Conservation (phyloP, 2,888 invertebrate genomes). For the Plebejus argus region DNA sequence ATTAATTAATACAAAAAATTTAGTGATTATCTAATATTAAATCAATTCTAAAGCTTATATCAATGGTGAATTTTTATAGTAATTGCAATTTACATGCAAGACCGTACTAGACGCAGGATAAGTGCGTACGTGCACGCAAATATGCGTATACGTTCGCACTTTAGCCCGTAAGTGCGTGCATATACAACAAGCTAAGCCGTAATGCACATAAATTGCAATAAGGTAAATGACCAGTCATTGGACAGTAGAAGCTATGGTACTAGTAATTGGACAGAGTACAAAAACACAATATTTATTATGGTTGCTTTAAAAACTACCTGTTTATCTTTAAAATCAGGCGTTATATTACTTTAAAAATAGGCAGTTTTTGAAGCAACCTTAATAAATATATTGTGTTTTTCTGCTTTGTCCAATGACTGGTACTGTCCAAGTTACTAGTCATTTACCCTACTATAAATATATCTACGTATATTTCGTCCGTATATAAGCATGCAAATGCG, state of each 20-base stretch:
- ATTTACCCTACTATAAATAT: slow-evolving; percentile 8
- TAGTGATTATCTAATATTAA: neutral
- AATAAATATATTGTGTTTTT: too few species aligned
- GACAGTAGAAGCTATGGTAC: too few species aligned
- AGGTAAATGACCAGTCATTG: too few species aligned
- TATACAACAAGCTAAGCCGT: neutral
- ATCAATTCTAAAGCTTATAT: slow-evolving; percentile 15
- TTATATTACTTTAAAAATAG: too few species aligned
- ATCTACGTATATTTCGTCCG: slow-evolving; percentile 19
- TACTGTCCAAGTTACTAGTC: too few species aligned
- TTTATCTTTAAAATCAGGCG: too few species aligned
- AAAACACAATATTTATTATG: too few species aligned
- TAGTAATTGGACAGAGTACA: too few species aligned
- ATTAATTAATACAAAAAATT: neutral
- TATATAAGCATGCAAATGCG: slow-evolving; percentile 46
- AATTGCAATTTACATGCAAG: slow-evolving; percentile 16
- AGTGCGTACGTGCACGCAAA: neutral
- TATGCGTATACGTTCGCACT: neutral
- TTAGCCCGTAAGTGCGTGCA: neutral
- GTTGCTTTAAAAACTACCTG: too few species aligned
- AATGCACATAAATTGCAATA: neutral
- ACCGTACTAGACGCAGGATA: slow-evolving; percentile 8
- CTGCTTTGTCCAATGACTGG: too few species aligned
- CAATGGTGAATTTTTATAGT: slow-evolving; percentile 22
- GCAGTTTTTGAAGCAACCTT: too few species aligned